Conservation (phyloP, 2,797 vertebrate species). For the Pseudochaenichthys georgianus region DNA sequence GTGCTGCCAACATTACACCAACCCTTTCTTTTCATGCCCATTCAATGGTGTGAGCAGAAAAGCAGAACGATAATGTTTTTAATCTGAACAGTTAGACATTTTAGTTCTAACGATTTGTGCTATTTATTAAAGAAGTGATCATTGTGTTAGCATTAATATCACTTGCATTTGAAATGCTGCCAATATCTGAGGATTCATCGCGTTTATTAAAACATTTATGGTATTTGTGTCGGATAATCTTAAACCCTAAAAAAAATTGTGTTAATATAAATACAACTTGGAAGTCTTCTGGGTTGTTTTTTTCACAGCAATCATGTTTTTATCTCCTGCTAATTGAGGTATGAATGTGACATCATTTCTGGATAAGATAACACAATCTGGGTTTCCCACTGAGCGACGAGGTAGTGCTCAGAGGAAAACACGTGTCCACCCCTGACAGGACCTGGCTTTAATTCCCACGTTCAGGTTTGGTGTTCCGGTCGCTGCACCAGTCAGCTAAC, state of each 20-base stretch:
- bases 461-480: conserved; percentile 7
- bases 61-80: not conserved
- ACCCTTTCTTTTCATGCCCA: conserved; percentile 14
- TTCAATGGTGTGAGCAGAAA: conserved; percentile 18
- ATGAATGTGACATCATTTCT: conserved; percentile 12
- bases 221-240: conserved; percentile 1
- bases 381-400: conserved; percentile 2
- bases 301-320: not conserved
- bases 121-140: not conserved
- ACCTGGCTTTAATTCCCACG: conserved; percentile 16
- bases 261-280: conserved; percentile 1
- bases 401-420: conserved; percentile 5
- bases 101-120: no score
- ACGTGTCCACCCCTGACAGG: not conserved
- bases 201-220: conserved; percentile 14
- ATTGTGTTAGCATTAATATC: not conserved
- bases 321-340: conserved; percentile 11
- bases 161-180: conserved; percentile 22
- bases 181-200: not conserved
- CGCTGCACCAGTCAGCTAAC: not conserved
- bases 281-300: not conserved
- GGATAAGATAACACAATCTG: not conserved
- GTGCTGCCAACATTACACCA: conserved; percentile 18
- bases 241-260: not conserved
- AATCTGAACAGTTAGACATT: no score